Base-by-base conservation (phyloP, 2,797 vertebrate species). In the Aplochiton taeniatus region DNA sequence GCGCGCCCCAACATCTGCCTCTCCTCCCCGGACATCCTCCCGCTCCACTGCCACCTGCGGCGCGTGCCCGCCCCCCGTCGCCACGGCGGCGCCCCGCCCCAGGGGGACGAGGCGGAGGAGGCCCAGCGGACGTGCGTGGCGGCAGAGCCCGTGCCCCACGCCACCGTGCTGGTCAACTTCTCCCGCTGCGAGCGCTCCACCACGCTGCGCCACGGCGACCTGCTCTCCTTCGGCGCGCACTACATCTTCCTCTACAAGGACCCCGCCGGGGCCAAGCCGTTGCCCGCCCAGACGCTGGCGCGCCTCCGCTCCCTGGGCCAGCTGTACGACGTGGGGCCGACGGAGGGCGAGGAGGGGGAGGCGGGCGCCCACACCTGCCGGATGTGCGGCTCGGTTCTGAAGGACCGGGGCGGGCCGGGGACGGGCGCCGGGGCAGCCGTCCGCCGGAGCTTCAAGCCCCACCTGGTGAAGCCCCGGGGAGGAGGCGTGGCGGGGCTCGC, bases 231-330 rank as follows among this genome's bases (percentile, higher is more conserved):
- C 0, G 97, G 97, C 6, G 92, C 93, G 4, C 94, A 96, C 83
- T 98, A 98, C 87, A 90, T 98, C 87, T 95, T 98, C 70, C 91
- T 98, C 63, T 97, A 96, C 90, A 96, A 97, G 83, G 96, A 98
- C 80, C 96, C 96, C 0, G 81, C 85, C 0, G 93, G 93, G 31
- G 91, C 94, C 4, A 95, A 94, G 81, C 92, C 92, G 0, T 89
- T 98, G 75, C 95, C 97, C 0, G 73, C 91, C 0, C 94, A 91
- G 84, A 94, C 95, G 9, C 83, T 97, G 75, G 91, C 92, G 19
- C 86, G 92, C 69, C 93, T 97, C 11, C 90, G 90, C 9, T 86
- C 91, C 0, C 86, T 92, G 61, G 93, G 89, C 0, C 92, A 88
- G 49, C 61, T 91, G 0, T 85, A 78, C 0, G 92, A 93, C 0